Conservation (phyloP, 2,797 vertebrate genomes). For the Lerista edwardsae region DNA sequence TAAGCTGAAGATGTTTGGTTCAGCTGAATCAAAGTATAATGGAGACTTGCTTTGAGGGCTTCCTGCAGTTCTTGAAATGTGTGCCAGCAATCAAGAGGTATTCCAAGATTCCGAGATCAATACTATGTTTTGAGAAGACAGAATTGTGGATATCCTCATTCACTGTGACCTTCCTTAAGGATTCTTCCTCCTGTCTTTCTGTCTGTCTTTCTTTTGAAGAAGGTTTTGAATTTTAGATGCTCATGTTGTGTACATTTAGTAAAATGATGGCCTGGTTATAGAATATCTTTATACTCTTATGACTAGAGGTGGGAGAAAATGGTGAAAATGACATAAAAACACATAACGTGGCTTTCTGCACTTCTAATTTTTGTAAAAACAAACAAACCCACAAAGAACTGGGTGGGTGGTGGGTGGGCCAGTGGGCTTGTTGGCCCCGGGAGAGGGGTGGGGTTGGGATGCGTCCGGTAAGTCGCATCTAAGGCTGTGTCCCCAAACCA, state of each 20-base stretch:
- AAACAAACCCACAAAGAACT: too few relatives aligned
- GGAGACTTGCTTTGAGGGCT: neutral
- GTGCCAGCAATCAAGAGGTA: neutral
- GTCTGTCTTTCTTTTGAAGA: neutral
- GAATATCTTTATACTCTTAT: neutral
- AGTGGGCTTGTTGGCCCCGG: too few relatives aligned
- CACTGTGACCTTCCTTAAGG: conserved; percentile 5
- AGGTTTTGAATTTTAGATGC: neutral
- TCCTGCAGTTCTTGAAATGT: neutral
- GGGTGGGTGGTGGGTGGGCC: too few relatives aligned
- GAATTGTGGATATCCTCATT: conserved; percentile 10
- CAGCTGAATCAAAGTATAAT: neutral
- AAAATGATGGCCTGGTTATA: neutral
- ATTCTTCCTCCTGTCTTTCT: neutral
- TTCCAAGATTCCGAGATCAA: neutral
- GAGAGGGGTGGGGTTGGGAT: too few relatives aligned
- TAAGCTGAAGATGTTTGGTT: neutral
- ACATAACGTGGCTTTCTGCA: too few relatives aligned
- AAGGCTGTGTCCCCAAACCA: too few relatives aligned
- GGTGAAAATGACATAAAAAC: too few relatives aligned
- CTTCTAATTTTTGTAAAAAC: too few relatives aligned
- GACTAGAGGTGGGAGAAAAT: too few relatives aligned
- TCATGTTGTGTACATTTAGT: neutral
- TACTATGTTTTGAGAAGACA: neutral
- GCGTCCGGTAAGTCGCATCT: too few relatives aligned